Percentiles rank a stretch among this genome's conserved stretches.
phyloP scores from a whole-genome alignment of 2,113 vertebrate genomes.

The Pardalotus punctatus region DNA sequence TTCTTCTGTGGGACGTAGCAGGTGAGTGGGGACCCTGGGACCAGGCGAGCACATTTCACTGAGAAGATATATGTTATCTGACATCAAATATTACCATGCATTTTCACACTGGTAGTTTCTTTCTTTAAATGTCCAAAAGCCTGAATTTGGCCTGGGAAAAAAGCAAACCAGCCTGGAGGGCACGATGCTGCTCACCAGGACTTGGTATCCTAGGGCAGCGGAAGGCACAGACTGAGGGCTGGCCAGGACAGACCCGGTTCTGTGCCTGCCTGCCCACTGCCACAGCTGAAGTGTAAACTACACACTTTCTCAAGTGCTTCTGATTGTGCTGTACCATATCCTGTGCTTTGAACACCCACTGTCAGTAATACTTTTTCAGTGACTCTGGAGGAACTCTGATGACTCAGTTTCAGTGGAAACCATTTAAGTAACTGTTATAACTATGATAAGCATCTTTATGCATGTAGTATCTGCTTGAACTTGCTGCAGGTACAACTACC shows the following conservation, averaged over 20 bases:
- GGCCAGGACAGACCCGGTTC: neutral
- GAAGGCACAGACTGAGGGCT: rapidly evolving
- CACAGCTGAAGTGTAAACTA: neutral
- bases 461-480: neutral
- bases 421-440: neutral
- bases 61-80: neutral
- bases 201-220: rapidly evolving
- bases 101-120: neutral
- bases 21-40: neutral
- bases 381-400: neutral
- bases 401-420: conserved; percentile 28
- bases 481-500: neutral
- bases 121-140: neutral
- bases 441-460: neutral
- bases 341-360: neutral
- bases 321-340: neutral
- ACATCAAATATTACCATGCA: neutral
- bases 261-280: rapidly evolving
- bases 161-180: neutral
- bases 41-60: neutral
- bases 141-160: neutral
- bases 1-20: neutral
- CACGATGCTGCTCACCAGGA: rapidly evolving
- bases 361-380: neutral
- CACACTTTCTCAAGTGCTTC: neutral